Evolutionary conservation across 2,797 vertebrate genomes (phyloP), one percentile per base, ranked within the genome.

Genomic region (Chelon auratus): DNA sequence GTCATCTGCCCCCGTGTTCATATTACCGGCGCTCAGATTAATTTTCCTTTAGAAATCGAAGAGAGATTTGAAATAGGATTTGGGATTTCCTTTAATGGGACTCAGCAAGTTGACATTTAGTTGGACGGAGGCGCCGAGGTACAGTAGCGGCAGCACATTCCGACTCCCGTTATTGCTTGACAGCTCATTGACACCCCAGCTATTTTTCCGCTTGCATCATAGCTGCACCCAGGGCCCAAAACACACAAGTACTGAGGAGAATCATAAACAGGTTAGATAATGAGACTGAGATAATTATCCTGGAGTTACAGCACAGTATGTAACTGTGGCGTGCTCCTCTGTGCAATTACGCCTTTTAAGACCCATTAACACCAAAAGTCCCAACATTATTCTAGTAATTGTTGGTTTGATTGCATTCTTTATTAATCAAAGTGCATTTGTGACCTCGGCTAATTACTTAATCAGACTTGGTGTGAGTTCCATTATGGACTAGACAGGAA

Each of bases 261-360:
- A 85, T 85, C 78, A 72, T 77, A 74, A 88, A 84, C 81, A 81
- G 77, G 82, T 83, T 80, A 64, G 61, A 80, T 90, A 87, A 89
- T 87, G 81, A 87, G 70, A 72, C 75, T 22, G 63, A 62, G 82
- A 83, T 87, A 84, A 91, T 89, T 82, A 87, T 87, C 75, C 68
- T 65, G 71, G 82, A 84, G 78, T 69, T 75, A 58, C 67, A 61
- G 68, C 77, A 73, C 86, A 78, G 65, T 83, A 72, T 81, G 75
- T 45, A 73, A 77, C 57, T 68, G 62, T 80, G 62, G 55, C 54
- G 2, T 60, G 69, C 54, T 81, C 85, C 75, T 75, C 68, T 66
- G 67, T 60, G 73, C 86, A 84, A 85, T 89, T 80, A 84, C 72
- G 55, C 67, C 64, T 72, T 87, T 91, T 84, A 90, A 80, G 81